These are phyloP conservation scores for Caenorhabditis doughertyi DNA, from an alignment of 2,888 invertebrate genomes.

Conservation along the genomic window DNA sequence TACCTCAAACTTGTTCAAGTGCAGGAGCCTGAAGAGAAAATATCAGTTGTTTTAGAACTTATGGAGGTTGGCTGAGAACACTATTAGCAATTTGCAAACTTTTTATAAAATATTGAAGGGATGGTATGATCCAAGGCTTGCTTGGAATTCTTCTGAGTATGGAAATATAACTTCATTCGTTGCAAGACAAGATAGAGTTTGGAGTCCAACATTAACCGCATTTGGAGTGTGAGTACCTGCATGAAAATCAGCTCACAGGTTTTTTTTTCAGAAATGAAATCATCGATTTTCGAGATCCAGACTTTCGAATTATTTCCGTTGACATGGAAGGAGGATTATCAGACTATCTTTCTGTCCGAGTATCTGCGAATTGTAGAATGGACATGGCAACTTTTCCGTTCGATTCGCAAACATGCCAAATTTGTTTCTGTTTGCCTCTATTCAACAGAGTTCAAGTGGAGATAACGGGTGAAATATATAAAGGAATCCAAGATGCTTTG, in stretches of 20 bases:
- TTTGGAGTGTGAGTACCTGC: conserved; percentile 43
- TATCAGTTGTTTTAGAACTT: conserved; percentile 50
- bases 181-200: conserved; percentile 36
- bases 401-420: conserved; percentile 47
- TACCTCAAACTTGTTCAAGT: conserved; percentile 60
- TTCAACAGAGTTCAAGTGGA: conserved; percentile 35
- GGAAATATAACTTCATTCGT: conserved; percentile 10
- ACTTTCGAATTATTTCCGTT: conserved; percentile 31
- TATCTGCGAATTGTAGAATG: conserved; percentile 52
- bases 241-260: neutral
- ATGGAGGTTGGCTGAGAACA: conserved; percentile 35
- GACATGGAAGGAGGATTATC: neutral
- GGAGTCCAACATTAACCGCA: conserved; percentile 51
- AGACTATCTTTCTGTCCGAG: conserved; percentile 34
- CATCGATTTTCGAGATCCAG: conserved; percentile 54
- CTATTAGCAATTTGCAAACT: neutral
- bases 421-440: conserved; percentile 38
- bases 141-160: conserved; percentile 32
- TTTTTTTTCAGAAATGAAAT: conserved; percentile 47
- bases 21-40: conserved; percentile 50
- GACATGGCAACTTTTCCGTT: conserved; percentile 52
- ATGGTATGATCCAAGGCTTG: conserved; percentile 50
- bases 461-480: conserved; percentile 37
- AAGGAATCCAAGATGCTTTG: conserved; percentile 1
- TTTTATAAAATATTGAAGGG: neutral